Conservation (phyloP, 2,888 invertebrate genomes). For the Neoitamus cyanurus region DNA sequence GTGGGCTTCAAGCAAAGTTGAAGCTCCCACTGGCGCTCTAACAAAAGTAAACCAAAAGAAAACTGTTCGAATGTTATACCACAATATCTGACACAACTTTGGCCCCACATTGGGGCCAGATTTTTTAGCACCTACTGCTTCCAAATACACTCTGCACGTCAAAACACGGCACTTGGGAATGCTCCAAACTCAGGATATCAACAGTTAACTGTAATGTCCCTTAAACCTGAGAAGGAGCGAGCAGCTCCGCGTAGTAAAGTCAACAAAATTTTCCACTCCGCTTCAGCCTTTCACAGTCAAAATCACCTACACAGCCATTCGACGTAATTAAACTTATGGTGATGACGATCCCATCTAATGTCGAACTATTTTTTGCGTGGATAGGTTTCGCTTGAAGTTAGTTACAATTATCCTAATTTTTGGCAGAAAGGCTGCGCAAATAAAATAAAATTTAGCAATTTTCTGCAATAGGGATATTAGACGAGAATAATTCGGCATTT, state of each 20-base stretch:
- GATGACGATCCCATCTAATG: neutral
- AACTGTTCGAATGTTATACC: slow-evolving; percentile 6
- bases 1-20: slow-evolving; percentile 96
- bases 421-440: neutral
- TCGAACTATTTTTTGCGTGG: neutral
- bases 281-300: slow-evolving; percentile 32
- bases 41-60: slow-evolving; percentile 50
- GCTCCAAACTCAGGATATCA: neutral
- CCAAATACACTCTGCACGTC: neutral
- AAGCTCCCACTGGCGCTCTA: slow-evolving; percentile 69
- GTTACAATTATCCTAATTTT: neutral
- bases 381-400: neutral
- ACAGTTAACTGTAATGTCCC: neutral
- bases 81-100: slow-evolving; percentile 24
- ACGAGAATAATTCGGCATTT: too few species aligned
- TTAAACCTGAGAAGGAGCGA: neutral
- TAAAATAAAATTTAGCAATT: neutral
- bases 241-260: slow-evolving; percentile 25
- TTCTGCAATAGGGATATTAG: too few species aligned
- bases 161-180: neutral
- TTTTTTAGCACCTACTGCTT: neutral
- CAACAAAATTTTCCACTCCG: slow-evolving; percentile 44
- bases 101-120: slow-evolving; percentile 60
- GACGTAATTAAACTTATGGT: neutral
- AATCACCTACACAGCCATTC: slow-evolving; percentile 17